Conservation (phyloP, 2,113 vertebrate species). For the Clarias batrachus region DNA sequence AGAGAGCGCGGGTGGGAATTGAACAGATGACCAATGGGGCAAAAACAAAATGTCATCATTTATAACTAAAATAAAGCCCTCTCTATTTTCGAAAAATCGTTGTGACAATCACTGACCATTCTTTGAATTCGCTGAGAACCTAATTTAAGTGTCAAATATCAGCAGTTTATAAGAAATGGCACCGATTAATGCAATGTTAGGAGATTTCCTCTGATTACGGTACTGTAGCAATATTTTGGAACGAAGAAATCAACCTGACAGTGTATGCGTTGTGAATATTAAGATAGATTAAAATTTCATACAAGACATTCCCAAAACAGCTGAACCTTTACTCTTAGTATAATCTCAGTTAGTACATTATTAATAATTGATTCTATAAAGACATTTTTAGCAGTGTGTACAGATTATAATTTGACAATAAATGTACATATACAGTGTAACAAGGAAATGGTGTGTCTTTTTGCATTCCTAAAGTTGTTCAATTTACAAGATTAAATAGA, state of each 20-base stretch:
- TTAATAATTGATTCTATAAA: background rate
- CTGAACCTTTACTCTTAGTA: background rate
- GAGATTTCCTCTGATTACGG: background rate
- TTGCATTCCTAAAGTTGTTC: background rate
- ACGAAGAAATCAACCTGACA: background rate
- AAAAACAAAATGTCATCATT: background rate
- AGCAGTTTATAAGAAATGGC: background rate
- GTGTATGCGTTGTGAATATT: background rate
- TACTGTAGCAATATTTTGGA: background rate
- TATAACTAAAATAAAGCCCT: background rate
- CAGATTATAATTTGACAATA: background rate
- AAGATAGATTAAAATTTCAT: background rate
- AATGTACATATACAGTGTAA: background rate
- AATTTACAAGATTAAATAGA: background rate
- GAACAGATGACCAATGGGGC: background rate
- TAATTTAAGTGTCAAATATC: background rate
- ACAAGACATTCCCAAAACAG: background rate
- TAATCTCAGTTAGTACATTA: background rate
- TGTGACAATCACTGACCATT: background rate
- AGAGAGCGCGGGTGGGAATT: background rate
- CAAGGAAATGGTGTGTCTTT: background rate
- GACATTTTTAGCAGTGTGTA: background rate
- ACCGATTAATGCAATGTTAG: background rate
- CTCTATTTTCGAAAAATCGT: background rate
- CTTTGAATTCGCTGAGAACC: background rate